These are phyloP conservation scores for Tetragonisca angustula DNA, from an alignment of 2,888 invertebrate genomes.

Conservation along the genomic window DNA sequence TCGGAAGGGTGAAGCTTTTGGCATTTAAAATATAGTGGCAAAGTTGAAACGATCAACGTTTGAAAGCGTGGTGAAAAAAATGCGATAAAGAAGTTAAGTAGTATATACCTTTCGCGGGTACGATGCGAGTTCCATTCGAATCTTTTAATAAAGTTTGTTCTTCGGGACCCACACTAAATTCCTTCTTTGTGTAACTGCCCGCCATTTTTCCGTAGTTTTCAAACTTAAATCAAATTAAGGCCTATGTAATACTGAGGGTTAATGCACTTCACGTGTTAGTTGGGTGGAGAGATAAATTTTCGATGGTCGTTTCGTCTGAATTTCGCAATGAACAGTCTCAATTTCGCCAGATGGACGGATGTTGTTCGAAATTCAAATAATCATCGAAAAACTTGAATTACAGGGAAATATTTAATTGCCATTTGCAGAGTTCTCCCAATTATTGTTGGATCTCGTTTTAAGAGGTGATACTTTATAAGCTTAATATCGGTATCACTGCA, in stretches of 20 bases:
- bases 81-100: conserved; percentile 18
- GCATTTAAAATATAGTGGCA: conserved; percentile 23
- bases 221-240: conserved; percentile 50
- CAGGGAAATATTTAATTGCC: conserved; percentile 32
- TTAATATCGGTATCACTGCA: conserved; percentile 42
- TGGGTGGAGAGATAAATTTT: neutral
- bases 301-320: neutral
- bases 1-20: conserved; percentile 38
- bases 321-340: neutral
- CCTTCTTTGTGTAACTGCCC: conserved; percentile 82
- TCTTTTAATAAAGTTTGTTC: conserved; percentile 82
- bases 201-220: conserved; percentile 76
- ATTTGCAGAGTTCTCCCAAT: conserved; percentile 27
- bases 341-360: conserved; percentile 32
- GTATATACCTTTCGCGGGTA: conserved; percentile 76
- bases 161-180: conserved; percentile 80
- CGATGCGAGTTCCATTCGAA: conserved; percentile 77
- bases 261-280: conserved; percentile 41
- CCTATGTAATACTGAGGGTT: conserved; percentile 12
- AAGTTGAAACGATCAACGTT: conserved; percentile 6
- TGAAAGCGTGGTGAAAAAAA: conserved; percentile 28
- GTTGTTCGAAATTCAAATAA: conserved; percentile 11
- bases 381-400: conserved; percentile 1
- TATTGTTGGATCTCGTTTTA: neutral
- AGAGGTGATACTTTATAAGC: neutral